Percentiles rank a stretch among this genome's conserved stretches.
Evolutionary conservation across 2,888 invertebrate genomes (phyloP).

Genomic region (Lycophotia porphyrea): DNA sequence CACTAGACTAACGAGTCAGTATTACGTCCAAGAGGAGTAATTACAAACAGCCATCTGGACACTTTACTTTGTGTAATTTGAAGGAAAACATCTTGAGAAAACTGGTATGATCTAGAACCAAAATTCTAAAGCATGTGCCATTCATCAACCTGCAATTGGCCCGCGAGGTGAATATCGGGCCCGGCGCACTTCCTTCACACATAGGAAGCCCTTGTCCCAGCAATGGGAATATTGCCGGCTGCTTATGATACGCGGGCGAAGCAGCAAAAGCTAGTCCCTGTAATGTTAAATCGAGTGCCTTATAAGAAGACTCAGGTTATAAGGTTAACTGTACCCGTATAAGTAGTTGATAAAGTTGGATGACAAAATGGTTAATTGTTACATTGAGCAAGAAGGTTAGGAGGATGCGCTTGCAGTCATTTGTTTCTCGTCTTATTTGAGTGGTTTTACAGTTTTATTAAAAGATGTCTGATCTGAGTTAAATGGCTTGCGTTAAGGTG

Average conservation of each 20-base stretch:
- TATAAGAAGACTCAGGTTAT: slow-evolving; percentile 22
- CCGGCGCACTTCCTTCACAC: not conserved
- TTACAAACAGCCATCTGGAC: not conserved
- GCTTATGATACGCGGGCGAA: not conserved
- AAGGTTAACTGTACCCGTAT: slow-evolving; percentile 38
- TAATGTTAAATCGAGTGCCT: slow-evolving; percentile 19
- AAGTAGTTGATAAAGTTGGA: slow-evolving; percentile 31
- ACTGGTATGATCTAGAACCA: not conserved
- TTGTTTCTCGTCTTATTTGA: slow-evolving; percentile 6
- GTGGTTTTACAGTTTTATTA: not conserved
- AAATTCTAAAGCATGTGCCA: not conserved
- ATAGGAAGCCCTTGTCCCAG: not conserved
- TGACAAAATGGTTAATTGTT: slow-evolving; percentile 47
- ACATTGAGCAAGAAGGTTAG: slow-evolving; percentile 13
- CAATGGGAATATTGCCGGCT: no score
- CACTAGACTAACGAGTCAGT: not conserved
- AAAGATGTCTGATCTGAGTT: not conserved
- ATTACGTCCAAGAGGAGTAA: not conserved
- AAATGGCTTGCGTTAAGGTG: not conserved
- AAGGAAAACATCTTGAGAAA: not conserved
- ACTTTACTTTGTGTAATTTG: no score
- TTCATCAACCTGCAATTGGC: not conserved
- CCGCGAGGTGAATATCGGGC: not conserved
- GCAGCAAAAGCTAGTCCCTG: not conserved
- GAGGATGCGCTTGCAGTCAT: not conserved